Evolutionary conservation across 1,140 invertebrate species (phyloP).

Genomic region (Drusus annulatus): DNA sequence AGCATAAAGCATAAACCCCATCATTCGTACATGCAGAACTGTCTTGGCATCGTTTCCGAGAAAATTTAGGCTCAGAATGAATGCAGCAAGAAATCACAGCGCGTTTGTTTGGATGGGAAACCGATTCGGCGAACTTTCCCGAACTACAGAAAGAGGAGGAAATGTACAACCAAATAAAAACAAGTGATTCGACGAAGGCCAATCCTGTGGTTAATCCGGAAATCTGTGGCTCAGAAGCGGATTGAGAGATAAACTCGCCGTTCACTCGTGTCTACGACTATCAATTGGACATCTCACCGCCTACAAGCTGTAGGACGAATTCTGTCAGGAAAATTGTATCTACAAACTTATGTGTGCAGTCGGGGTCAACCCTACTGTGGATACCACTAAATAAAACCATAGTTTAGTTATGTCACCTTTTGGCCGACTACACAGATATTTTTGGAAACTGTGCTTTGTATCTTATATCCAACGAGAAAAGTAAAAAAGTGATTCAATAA

Average conservation of each 20-base stretch:
- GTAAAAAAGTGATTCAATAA: too few relatives aligned
- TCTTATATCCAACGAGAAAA: too few relatives aligned
- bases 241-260: not conserved
- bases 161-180: conserved; percentile 16
- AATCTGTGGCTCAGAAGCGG: not conserved
- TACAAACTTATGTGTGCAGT: too few relatives aligned
- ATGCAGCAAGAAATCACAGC: conserved; percentile 5
- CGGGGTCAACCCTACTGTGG: too few relatives aligned
- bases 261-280: too few relatives aligned
- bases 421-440: too few relatives aligned
- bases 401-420: too few relatives aligned
- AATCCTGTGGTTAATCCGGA: not conserved
- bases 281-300: too few relatives aligned
- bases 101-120: not conserved
- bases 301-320: too few relatives aligned
- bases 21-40: not conserved
- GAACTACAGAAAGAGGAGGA: conserved; percentile 13
- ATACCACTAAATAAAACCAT: too few relatives aligned
- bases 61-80: conserved; percentile 7
- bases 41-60: not conserved
- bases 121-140: not conserved
- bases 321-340: too few relatives aligned
- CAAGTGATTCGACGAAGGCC: conserved; percentile 24
- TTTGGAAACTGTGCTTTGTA: too few relatives aligned
- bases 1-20: not conserved